Evolutionary conservation across 1,140 invertebrate genomes (phyloP).

Genomic region (Drosophila murphyi): DNA sequence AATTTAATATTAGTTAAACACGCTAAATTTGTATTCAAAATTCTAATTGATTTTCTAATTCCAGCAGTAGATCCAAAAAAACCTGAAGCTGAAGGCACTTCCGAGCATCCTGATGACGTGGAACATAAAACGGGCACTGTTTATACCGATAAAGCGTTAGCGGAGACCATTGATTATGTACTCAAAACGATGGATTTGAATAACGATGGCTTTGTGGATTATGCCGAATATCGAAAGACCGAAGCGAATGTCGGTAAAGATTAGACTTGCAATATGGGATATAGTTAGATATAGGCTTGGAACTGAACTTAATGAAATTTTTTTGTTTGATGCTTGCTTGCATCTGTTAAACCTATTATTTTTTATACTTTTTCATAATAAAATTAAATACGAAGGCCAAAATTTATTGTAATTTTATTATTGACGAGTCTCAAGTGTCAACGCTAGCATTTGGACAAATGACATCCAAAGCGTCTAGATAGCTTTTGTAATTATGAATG

Average conservation of each 20-base stretch:
- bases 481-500: too few species aligned
- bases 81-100: not conserved
- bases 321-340: conserved; percentile 2
- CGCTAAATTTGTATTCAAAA: not conserved
- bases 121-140: conserved; percentile 51
- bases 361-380: conserved; percentile 44
- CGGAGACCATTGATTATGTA: conserved; percentile 89
- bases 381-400: conserved; percentile 3
- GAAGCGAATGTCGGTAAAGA: conserved; percentile 64
- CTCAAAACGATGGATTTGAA: conserved; percentile 90
- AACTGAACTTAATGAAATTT: conserved; percentile 37
- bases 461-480: too few species aligned
- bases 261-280: conserved; percentile 12
- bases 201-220: conserved; percentile 91
- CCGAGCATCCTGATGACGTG: conserved; percentile 53
- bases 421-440: too few species aligned
- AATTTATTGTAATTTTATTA: not conserved
- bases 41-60: conserved; percentile 29
- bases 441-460: too few species aligned
- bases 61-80: conserved; percentile 53
- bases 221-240: conserved; percentile 88
- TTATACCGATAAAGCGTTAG: conserved; percentile 87
- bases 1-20: not conserved
- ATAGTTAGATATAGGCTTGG: conserved; percentile 36
- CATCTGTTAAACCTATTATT: conserved; percentile 41